Conservation (phyloP, 1,140 invertebrate genomes). For the Drosophila hydei region DNA sequence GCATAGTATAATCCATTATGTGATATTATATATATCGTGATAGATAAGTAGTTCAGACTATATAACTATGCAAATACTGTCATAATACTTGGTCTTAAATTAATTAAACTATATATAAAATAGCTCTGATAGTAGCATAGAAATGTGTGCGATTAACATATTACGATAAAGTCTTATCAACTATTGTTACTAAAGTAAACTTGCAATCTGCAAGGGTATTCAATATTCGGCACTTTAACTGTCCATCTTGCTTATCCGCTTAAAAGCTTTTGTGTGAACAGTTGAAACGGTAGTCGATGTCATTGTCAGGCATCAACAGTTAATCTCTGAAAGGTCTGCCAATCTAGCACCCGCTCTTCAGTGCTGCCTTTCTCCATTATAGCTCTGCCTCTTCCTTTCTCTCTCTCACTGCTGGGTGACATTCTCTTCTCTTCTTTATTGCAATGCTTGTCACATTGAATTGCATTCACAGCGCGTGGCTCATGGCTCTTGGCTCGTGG, state of each 20-base stretch:
- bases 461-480: conserved; percentile 39
- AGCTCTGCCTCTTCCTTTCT: background rate
- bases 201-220: background rate
- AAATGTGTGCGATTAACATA: no score
- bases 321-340: conserved; percentile 71
- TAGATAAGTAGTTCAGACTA: no score
- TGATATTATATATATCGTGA: no score
- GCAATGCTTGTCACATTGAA: conserved; percentile 72
- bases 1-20: no score
- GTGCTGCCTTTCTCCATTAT: conserved; percentile 55
- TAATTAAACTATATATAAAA: no score
- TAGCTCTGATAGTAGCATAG: no score
- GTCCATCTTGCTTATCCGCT: background rate
- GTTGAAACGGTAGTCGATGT: conserved; percentile 57
- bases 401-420: conserved; percentile 1
- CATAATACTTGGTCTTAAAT: no score
- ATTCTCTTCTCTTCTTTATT: conserved; percentile 57
- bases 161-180: no score
- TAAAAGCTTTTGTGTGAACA: conserved; percentile 17
- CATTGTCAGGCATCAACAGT: conserved; percentile 55
- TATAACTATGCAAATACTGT: no score
- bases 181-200: no score
- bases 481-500: conserved; percentile 29
- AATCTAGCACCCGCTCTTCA: conserved; percentile 35
- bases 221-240: background rate